Evolutionary conservation across 2,888 invertebrate species (phyloP), one percentile per base, ranked within the genome.

Genomic region (Cosmia pyralina): DNA sequence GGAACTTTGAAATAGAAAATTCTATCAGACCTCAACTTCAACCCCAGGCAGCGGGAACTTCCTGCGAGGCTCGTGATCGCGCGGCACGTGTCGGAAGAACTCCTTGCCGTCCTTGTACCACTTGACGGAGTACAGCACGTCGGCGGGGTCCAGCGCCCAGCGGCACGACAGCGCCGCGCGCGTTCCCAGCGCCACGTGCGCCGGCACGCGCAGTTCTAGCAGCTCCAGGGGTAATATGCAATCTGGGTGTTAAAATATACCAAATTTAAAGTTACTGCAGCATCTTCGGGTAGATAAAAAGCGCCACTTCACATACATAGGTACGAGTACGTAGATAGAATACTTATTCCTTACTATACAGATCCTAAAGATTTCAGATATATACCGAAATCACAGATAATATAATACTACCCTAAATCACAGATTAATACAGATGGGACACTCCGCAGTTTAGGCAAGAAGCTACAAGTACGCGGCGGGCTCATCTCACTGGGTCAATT

Each of bases 31-130:
- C 96, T 98, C 98, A 57, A 98, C 98, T 88, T 97, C 97, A 76
- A 98, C 98, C 85, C 98, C 98, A 0, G 98, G 98, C 86, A 98
- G 95, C 71, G 97, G 96, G 92, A 98, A 98, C 88, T 97, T 97
- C 93, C 98, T 97, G 59, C 97, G 97, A 4, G 98, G 98, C 75
- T 98, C 98, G 90, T 97, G 97, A 92, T 98, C 98, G 68, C 97
- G 96, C 28, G 98, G 98, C 85, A 98, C 98, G 93, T 97, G 98
- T 79, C 98, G 97, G 96, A 98, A 98, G 96, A 98, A 98, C 95
- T 98, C 98, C 93, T 98, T 97, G 83, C 98, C 98, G 92, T 98
- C 98, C 92, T 98, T 98, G 96, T 98, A 98, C 98, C 98, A 98
- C 95, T 98, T 98, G 88, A 98, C 98, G 48, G 98, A 98, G 94